A percentile compares a stretch with the other conserved stretches of the same genome.
Conservation (phyloP, 2,888 invertebrate genomes). For the Monochamus alternatus region DNA sequence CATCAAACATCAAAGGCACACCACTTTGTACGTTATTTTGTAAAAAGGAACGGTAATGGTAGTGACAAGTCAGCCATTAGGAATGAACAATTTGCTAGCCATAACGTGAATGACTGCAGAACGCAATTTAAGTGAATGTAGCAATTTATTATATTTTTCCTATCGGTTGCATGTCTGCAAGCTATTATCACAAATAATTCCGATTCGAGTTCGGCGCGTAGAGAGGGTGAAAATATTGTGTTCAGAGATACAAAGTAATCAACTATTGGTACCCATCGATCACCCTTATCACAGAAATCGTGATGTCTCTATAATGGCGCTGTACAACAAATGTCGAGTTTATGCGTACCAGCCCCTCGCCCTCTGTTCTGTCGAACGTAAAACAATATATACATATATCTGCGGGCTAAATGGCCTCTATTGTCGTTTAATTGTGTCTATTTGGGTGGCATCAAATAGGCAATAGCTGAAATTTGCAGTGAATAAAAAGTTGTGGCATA, state of each 20-base stretch:
- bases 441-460: not conserved
- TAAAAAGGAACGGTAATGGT: too few species aligned
- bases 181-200: conserved; percentile 33
- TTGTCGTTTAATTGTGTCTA: conserved; percentile 8
- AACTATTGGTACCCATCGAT: conserved; percentile 56
- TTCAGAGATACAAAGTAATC: conserved; percentile 51
- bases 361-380: conserved; percentile 31
- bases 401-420: conserved; percentile 14
- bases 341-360: conserved; percentile 29
- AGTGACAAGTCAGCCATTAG: not conserved
- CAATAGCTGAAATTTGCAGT: not conserved
- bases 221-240: conserved; percentile 42
- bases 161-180: conserved; percentile 33
- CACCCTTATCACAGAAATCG: conserved; percentile 57
- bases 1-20: too few species aligned
- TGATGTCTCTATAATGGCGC: conserved; percentile 57
- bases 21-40: too few species aligned
- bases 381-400: conserved; percentile 34
- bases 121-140: conserved; percentile 16
- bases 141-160: conserved; percentile 28
- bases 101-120: not conserved
- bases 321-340: conserved; percentile 45
- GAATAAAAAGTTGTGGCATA: too few species aligned
- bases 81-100: not conserved
- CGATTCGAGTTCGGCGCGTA: conserved; percentile 17